Conservation (phyloP, 2,113 vertebrate species). For the Bubo scandiacus region DNA sequence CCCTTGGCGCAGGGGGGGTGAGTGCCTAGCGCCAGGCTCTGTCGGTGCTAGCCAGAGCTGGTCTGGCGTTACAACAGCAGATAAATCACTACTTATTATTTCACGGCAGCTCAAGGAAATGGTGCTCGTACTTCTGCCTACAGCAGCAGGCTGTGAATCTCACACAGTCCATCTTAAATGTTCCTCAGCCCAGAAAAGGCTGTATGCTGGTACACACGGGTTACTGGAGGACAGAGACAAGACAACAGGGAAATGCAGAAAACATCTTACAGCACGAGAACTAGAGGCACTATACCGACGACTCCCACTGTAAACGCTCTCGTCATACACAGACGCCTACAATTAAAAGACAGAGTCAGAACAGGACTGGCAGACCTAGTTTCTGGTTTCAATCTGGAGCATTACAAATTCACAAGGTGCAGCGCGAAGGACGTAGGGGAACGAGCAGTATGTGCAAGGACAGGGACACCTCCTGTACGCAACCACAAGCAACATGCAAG, state of each 20-base stretch:
- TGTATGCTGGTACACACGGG: not conserved
- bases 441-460: not conserved
- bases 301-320: slow-evolving; percentile 70
- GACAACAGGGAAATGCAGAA: not conserved
- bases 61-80: not conserved
- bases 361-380: not conserved
- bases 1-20: rapidly evolving
- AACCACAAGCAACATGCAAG: not conserved
- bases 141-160: not conserved
- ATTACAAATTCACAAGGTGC: not conserved
- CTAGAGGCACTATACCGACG: slow-evolving; percentile 69
- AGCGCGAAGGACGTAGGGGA: not conserved
- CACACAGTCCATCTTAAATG: rapidly evolving
- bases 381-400: not conserved
- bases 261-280: slow-evolving; percentile 80
- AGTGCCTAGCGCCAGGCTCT: rapidly evolving
- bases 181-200: not conserved
- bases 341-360: slow-evolving; percentile 60
- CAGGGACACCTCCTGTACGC: not conserved
- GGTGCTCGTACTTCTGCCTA: not conserved
- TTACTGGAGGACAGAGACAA: not conserved
- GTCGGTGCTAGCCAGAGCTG: rapidly evolving
- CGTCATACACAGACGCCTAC: slow-evolving; percentile 81
- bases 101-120: not conserved
- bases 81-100: not conserved